These are phyloP conservation scores for Vicugna pacos DNA, from an alignment of 2,113 vertebrate species.

Conservation along the genomic window DNA sequence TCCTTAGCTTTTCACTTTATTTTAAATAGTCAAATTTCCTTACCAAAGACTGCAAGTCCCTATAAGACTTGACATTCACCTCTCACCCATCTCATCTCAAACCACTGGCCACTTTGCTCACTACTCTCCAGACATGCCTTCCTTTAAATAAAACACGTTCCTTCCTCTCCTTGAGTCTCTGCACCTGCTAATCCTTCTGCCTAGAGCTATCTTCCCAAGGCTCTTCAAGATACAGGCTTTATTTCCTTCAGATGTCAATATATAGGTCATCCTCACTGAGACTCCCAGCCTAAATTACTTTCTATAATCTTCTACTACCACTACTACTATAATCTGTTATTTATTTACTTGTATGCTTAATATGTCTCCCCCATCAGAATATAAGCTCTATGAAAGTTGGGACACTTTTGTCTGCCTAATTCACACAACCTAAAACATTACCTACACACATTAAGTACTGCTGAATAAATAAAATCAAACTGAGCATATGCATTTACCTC, in stretches of 20 bases:
- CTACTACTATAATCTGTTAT: neutral
- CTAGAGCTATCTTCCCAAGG: neutral
- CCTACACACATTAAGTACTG: neutral
- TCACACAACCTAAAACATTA: neutral
- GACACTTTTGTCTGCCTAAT: neutral
- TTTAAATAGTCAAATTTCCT: slow-evolving; percentile 10
- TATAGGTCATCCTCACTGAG: neutral
- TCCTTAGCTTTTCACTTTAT: neutral
- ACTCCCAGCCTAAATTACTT: neutral
- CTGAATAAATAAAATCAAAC: slow-evolving; percentile 40
- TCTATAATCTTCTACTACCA: neutral
- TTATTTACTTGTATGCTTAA: neutral
- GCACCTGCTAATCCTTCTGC: neutral
- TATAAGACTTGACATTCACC: neutral
- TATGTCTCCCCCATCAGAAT: neutral
- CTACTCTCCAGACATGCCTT: neutral
- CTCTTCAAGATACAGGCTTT: neutral
- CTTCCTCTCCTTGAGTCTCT: neutral
- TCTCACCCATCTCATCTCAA: neutral
- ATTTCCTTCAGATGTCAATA: neutral
- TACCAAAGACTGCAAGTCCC: neutral
- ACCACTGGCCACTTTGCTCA: neutral
- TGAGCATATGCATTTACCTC: neutral
- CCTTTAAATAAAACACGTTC: slow-evolving; percentile 19
- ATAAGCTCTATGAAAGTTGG: neutral